Evolutionary conservation across 2,113 vertebrate species (phyloP).

Genomic region (Pangasianodon hypophthalmus): DNA sequence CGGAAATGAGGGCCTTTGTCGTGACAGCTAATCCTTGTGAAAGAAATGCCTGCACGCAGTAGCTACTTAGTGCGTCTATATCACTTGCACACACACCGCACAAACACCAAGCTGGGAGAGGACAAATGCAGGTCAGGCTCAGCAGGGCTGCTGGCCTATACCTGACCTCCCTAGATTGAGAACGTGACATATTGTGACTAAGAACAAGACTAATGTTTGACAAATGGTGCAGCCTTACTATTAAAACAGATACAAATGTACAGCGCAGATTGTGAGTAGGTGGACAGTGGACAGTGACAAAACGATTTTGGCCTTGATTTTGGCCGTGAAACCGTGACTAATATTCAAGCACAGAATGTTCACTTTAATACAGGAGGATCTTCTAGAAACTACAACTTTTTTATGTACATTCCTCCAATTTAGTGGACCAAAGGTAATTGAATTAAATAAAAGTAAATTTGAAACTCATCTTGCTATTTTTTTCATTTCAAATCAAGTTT

Average conservation of each 20-base stretch:
- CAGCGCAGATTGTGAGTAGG: neutral
- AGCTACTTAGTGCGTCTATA: neutral
- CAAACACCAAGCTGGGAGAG: neutral
- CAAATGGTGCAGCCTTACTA: neutral
- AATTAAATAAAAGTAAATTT: neutral
- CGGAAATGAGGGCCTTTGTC: slow-evolving; percentile 38
- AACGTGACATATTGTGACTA: neutral
- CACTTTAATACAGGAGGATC: neutral
- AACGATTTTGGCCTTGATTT: neutral
- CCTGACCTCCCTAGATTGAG: neutral
- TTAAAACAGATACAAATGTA: neutral
- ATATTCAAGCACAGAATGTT: neutral
- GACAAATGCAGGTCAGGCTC: neutral
- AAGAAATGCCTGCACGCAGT: slow-evolving; percentile 35
- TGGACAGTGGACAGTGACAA: neutral
- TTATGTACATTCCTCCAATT: neutral
- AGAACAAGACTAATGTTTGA: neutral
- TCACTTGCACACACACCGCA: neutral
- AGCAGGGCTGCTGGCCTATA: neutral
- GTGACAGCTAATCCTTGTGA: slow-evolving; percentile 22
- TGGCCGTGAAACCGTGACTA: neutral
- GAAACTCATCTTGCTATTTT: neutral
- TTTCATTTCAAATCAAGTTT: neutral
- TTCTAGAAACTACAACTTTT: neutral
- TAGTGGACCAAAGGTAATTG: neutral